phyloP scores from a whole-genome alignment of 2,797 vertebrate genomes.

The Pelobates cultripes region DNA sequence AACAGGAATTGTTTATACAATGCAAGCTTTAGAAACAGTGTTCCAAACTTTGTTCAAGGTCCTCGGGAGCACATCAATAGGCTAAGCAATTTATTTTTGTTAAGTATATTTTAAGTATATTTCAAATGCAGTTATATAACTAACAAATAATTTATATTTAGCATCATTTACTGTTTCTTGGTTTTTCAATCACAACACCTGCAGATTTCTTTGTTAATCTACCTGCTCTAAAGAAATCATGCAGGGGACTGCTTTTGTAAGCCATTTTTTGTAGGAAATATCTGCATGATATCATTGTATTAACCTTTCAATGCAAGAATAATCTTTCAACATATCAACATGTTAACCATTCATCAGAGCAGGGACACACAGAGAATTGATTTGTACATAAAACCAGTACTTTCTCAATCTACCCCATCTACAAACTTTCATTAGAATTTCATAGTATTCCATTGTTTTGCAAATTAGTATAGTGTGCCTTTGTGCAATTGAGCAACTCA shows the following conservation, averaged over 20 bases:
- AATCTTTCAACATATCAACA: conserved; percentile 1
- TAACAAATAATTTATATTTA: conserved; percentile 18
- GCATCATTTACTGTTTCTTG: conserved; percentile 1
- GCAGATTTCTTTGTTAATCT: conserved; percentile 4
- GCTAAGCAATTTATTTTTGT: not conserved
- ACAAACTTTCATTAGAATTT: not conserved
- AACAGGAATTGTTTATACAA: not conserved
- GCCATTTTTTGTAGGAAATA: conserved; percentile 10
- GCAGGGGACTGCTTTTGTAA: conserved; percentile 10
- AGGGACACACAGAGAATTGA: conserved; percentile 8
- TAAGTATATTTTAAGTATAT: not conserved
- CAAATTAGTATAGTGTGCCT: not conserved
- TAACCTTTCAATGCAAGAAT: conserved; percentile 22
- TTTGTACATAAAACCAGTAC: conserved; percentile 2
- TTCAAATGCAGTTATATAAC: not conserved
- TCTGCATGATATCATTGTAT: conserved; percentile 26
- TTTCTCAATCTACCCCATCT: not conserved
- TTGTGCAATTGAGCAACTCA: not conserved
- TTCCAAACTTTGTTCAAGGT: not conserved
- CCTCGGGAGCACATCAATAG: not conserved
- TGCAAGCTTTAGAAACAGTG: not conserved
- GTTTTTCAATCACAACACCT: conserved; percentile 10
- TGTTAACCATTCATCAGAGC: conserved; percentile 15
- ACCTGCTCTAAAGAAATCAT: not conserved
- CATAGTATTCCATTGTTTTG: not conserved